These are phyloP conservation scores for Rambutsinella grinnellia DNA, from an alignment of 2,888 invertebrate genomes.

Conservation along the genomic window DNA sequence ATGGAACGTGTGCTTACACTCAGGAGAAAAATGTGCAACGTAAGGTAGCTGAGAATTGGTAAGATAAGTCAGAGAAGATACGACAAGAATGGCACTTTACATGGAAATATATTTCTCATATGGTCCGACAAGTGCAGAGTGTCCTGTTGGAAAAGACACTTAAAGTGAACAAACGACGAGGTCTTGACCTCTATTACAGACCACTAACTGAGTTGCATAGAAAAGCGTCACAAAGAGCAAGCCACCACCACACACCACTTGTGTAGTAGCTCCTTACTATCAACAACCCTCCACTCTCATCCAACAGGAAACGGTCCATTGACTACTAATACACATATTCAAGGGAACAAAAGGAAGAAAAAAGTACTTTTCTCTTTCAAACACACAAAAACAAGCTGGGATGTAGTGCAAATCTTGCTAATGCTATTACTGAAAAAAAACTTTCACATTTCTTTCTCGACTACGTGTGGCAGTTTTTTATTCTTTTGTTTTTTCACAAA, in stretches of 20 bases:
- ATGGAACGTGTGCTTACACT: not conserved
- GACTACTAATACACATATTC: slow-evolving; percentile 38
- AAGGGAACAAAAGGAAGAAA: not conserved
- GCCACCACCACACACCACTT: not conserved
- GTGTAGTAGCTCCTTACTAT: not conserved
- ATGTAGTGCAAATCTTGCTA: not conserved
- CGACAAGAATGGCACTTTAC: not conserved
- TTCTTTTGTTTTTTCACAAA: slow-evolving; percentile 1
- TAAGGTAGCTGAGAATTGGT: not conserved
- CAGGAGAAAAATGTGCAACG: not conserved
- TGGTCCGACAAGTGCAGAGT: too few relatives aligned
- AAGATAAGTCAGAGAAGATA: too few relatives aligned
- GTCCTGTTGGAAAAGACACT: not conserved
- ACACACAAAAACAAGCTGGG: not conserved
- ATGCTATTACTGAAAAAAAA: slow-evolving; percentile 20
- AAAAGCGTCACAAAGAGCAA: slow-evolving; percentile 13
- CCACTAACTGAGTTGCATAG: slow-evolving; percentile 25
- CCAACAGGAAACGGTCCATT: slow-evolving; percentile 33
- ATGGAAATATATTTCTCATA: too few relatives aligned
- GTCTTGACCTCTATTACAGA: slow-evolving; percentile 44
- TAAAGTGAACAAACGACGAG: slow-evolving; percentile 12
- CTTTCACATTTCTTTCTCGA: slow-evolving; percentile 20
- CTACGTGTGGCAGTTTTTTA: slow-evolving; percentile 3
- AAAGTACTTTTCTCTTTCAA: slow-evolving; percentile 8
- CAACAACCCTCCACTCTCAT: slow-evolving; percentile 24